Conservation (phyloP, 2,888 invertebrate species). For the Morinoia aosen region DNA sequence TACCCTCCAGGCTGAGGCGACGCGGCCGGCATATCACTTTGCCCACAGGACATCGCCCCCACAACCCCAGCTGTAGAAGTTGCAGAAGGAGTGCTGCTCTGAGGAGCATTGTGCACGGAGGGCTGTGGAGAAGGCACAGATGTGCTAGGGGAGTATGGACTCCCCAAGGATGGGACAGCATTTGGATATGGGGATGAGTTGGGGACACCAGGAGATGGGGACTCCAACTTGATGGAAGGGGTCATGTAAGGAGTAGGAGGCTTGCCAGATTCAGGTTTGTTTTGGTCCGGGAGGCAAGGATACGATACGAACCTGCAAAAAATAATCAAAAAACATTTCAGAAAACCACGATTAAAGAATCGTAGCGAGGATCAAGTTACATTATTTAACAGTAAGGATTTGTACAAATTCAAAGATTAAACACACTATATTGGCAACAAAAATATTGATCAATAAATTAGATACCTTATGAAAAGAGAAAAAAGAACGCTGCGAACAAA, state of each 20-base stretch:
- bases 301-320: constrained; percentile 28
- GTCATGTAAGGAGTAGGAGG: constrained; percentile 15
- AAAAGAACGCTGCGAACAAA: too few relatives aligned
- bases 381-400: too few relatives aligned
- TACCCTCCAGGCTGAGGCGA: constrained; percentile 16
- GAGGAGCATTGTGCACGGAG: neutral
- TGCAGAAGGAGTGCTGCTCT: neutral
- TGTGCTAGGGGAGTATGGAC: neutral
- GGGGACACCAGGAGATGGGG: neutral
- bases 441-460: too few relatives aligned
- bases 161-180: neutral
- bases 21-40: neutral
- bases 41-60: neutral
- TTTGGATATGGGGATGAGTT: neutral
- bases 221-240: neutral
- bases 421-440: too few relatives aligned
- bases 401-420: too few relatives aligned
- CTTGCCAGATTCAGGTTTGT: constrained; percentile 25
- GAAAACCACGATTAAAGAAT: too few relatives aligned
- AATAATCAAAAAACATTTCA: neutral
- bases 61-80: neutral
- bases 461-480: too few relatives aligned
- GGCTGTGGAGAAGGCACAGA: constrained; percentile 12
- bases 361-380: too few relatives aligned
- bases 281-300: neutral